Evolutionary conservation across 2,888 invertebrate genomes (phyloP), one percentile per base, ranked within the genome.

Genomic region (Zygothrica quintamaculata): DNA sequence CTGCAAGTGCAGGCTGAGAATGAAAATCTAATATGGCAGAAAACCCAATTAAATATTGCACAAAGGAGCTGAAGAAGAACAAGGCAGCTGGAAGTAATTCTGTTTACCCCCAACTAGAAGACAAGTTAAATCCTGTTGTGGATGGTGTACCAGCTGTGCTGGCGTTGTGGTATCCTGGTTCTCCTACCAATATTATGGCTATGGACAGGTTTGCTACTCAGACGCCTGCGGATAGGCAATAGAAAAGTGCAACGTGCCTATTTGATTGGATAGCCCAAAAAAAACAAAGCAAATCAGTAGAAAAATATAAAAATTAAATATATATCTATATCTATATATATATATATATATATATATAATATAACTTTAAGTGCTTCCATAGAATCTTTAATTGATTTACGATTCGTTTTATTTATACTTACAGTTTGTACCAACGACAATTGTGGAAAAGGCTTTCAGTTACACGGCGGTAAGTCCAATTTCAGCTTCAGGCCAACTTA

Each of bases 21-120:
- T 51, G 70, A 58, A 86, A 80, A 86, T 80, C 86, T 84, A 86
- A 80, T 80, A 86, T 80, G 72, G 71, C 84, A 71, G 86, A 73
- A 86, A 80, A 80, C 84, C 86, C 80, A 80, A 80, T 80, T 86
- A 80, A 86, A 77, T 77, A 43, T 67, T 44, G 71, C 80, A 84
- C 77, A 85, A 76, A 57, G 79, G 64, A n/a, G n/a, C n/a, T n/a
- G n/a, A n/a, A n/a, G n/a, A 69, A 53, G 50, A 62, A 37, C 59
- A 70, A 60, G 64, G 73, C 60, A 79, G 39, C 80, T 65, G 77
- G 77, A 71, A 77, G 84, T 80, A 84, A 80, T 80, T 80, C 77
- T 71, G 65, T 80, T 71, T 77, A 71, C 71, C 65, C 65, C 37
- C 53, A 73, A 61, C 66, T n/a, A 46, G 74, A 62, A 84, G 80